Conservation (phyloP, 2,888 invertebrate species). For the Caenorhabditis sp. region DNA sequence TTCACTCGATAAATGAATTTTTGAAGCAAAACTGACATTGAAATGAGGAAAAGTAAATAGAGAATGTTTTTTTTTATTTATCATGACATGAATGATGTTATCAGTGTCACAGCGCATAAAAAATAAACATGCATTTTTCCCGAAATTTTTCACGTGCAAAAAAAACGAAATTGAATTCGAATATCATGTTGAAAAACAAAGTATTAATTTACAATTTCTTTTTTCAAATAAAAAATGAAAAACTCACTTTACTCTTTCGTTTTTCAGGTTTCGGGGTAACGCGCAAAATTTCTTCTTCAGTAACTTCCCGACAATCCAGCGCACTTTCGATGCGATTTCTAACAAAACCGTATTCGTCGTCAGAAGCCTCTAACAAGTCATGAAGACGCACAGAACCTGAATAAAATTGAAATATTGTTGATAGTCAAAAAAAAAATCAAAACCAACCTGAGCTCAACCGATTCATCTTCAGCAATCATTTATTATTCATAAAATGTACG, state of each 20-base stretch:
- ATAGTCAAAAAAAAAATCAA: neutral
- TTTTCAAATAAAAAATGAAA: neutral
- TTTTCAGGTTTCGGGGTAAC: constrained; percentile 9
- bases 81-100: too few relatives aligned
- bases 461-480: neutral
- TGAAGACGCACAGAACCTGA: constrained; percentile 50
- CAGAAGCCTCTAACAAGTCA: constrained; percentile 49
- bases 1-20: too few relatives aligned
- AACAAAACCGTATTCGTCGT: constrained; percentile 51
- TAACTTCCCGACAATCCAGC: constrained; percentile 37
- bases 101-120: too few relatives aligned
- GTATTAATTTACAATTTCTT: too few relatives aligned
- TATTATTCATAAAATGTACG: too few relatives aligned
- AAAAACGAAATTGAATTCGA: neutral
- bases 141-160: constrained; percentile 2
- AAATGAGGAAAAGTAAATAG: neutral
- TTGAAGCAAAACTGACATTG: too few relatives aligned
- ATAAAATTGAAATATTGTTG: neutral
- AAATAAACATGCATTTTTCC: too few relatives aligned
- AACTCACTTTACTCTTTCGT: neutral
- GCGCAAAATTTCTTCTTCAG: constrained; percentile 29
- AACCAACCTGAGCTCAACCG: neutral
- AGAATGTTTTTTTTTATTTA: too few relatives aligned
- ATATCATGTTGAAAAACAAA: neutral
- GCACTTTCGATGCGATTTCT: constrained; percentile 42